Evolutionary conservation across 2,113 vertebrate genomes (phyloP), one percentile per base, ranked within the genome.

Genomic region (Oreotrochilus melanogaster): DNA sequence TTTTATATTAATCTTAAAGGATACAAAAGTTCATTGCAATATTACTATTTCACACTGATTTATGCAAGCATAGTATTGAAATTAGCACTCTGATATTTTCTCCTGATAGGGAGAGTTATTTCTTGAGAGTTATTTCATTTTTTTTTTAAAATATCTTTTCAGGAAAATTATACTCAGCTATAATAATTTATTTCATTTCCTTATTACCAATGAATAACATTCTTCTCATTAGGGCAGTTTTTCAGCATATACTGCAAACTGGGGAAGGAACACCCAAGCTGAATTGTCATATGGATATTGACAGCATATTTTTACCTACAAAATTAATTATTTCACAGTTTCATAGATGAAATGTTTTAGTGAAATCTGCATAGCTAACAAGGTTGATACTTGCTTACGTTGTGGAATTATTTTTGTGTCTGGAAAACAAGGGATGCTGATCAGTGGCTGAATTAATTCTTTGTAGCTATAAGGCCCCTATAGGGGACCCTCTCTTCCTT

Each of bases 171-270:
- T 69, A 72, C 33, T 75, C 82, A 64, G 47, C 48, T 89, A 43
- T 42, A 81, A 94, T 71, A 78, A 85, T 79, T 95, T 64, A 76
- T 86, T 95, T 75, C 28, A 28, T 42, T 89, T 62, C 56, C 92
- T 89, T 62, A 64, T 73, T 96, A 83, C 67, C 78, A 85, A 25
- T 53, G 61, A 91, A 50, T 48, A 78, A 78, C 43, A 88, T 75
- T 43, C 39, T 84, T 87, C 24, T 91, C 18, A 83, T 81, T 84
- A 82, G 65, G 48, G 54, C 51, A 69, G 31, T 30, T 93, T 78
- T 76, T 65, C 69, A 89, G 62, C 71, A 25, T 28, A 43, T 54
- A 50, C 54, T 70, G 24, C 66, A 84, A 71, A 53, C 12, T 66
- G 50, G n/a, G 39, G 67, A 79, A 83, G 7, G 39, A 72, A 53